Evolutionary conservation across 2,888 invertebrate genomes (phyloP), one percentile per base, ranked within the genome.

Genomic region (Copidosoma aretas): DNA sequence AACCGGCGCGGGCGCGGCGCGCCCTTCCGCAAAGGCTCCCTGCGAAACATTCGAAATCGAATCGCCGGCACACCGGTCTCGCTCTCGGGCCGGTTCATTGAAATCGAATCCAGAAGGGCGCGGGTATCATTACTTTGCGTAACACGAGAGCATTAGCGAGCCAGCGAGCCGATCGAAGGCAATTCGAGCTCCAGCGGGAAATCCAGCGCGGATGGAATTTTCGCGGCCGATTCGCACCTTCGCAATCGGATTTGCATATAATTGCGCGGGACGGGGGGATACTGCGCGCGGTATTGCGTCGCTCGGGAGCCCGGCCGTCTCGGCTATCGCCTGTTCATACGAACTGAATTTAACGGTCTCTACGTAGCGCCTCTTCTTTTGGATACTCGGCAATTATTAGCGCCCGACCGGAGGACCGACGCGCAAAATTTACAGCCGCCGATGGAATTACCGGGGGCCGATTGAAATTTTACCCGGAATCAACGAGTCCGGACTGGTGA

Each of bases 221-320:
- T 67, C 49, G 25, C 54, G 21, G 17, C 53, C 59, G 63, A 67
- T 67, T 67, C 53, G 25, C 46, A 59, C 46, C 59, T 67, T 46
- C 51, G 32, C 10, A 54, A 67, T 67, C 63, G 63, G 61, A 67
- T 67, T 67, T 61, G 63, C 67, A 67, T 63, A 63, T 15, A 67
- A 63, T 67, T 67, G 63, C 58, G 24, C 25, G 21, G 1, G 24
- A 19, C 2, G 8, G 43, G 10, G 15, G 24, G 17, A 8, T 4
- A 39, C 19, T n/a, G 2, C 14, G 1, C 10, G 15, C 58, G 21
- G 59, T 63, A 67, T 67, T 67, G 59, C 32, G 54, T 67, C 58
- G 58, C 39, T 22, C 32, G 39, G 12, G 46, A 32, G 22, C 63
- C 63, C n/a, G n/a, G n/a, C 32, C 62, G 49, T 54, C 63, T 59